Conservation (phyloP, 2,888 invertebrate genomes). For the Morpho deidamia region DNA sequence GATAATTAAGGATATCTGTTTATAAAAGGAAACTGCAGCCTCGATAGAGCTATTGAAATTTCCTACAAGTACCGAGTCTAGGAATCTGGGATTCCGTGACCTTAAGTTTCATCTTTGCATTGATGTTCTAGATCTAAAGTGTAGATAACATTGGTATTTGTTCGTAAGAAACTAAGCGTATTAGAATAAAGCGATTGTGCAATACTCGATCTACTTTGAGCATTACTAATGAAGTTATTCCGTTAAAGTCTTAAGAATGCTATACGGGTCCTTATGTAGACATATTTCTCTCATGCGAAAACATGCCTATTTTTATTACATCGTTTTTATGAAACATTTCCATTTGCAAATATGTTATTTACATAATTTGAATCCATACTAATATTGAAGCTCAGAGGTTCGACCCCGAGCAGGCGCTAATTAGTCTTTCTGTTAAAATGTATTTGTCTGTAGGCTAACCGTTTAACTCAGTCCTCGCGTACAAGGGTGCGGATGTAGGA, state of each 20-base stretch:
- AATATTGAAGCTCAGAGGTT: too few species aligned
- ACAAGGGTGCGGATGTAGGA: too few species aligned
- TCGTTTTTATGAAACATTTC: too few species aligned
- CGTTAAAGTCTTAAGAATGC: slow-evolving; percentile 4
- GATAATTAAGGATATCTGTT: slow-evolving; percentile 4
- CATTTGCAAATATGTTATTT: too few species aligned
- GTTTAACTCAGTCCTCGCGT: too few species aligned
- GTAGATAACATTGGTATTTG: neutral
- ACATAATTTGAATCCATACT: too few species aligned
- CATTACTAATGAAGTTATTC: slow-evolving; percentile 5
- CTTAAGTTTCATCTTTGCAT: neutral
- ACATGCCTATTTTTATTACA: too few species aligned
- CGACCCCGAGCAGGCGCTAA: too few species aligned
- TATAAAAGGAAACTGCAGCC: neutral
- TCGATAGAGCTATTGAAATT: slow-evolving; percentile 10
- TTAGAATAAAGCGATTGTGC: slow-evolving; percentile 3
- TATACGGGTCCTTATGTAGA: neutral
- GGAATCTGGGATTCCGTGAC: slow-evolving; percentile 2
- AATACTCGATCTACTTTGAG: neutral
- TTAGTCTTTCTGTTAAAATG: too few species aligned
- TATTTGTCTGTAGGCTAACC: too few species aligned
- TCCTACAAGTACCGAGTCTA: neutral
- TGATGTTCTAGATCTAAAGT: neutral
- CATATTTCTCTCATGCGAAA: neutral
- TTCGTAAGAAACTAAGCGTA: neutral